Percentiles rank a stretch among this genome's conserved stretches.
Evolutionary conservation across 2,888 invertebrate species (phyloP).

Genomic region (Oxycera nigricornis): DNA sequence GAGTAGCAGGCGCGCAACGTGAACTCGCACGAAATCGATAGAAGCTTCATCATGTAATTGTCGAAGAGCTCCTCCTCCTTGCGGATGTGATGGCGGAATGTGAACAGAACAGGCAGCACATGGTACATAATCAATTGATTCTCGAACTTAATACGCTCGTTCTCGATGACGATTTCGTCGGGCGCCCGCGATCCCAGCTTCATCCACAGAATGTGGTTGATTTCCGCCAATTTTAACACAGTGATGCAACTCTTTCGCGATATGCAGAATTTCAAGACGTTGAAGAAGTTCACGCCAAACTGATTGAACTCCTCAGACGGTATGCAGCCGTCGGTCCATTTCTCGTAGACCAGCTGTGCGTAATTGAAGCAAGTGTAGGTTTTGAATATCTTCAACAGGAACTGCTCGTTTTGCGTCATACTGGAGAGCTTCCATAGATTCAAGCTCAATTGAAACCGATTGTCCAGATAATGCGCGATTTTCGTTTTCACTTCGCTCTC

Average conservation of each 20-base stretch:
- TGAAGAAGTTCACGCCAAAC: constrained; percentile 59
- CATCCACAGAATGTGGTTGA: constrained; percentile 62
- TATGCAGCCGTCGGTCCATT: constrained; percentile 49
- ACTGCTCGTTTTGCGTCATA: constrained; percentile 58
- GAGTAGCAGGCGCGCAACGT: constrained; percentile 69
- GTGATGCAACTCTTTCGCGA: constrained; percentile 55
- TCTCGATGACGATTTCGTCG: constrained; percentile 57
- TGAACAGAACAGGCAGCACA: constrained; percentile 68
- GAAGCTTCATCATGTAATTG: constrained; percentile 67
- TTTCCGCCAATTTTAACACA: constrained; percentile 60
- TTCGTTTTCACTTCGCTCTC: constrained; percentile 60
- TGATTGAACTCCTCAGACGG: constrained; percentile 47
- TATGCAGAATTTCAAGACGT: constrained; percentile 60
- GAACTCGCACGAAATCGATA: constrained; percentile 70
- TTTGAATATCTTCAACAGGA: constrained; percentile 55
- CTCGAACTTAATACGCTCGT: constrained; percentile 62
- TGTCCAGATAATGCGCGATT: constrained; percentile 56
- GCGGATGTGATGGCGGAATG: constrained; percentile 56
- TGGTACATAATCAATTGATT: constrained; percentile 70
- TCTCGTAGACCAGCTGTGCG: constrained; percentile 56
- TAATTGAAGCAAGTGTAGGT: constrained; percentile 55
- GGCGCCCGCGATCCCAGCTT: constrained; percentile 57
- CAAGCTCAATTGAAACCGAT: constrained; percentile 56
- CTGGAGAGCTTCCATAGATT: constrained; percentile 58
- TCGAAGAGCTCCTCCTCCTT: constrained; percentile 64